phyloP scores from a whole-genome alignment of 2,797 vertebrate species.

The Champsocephalus gunnari region DNA sequence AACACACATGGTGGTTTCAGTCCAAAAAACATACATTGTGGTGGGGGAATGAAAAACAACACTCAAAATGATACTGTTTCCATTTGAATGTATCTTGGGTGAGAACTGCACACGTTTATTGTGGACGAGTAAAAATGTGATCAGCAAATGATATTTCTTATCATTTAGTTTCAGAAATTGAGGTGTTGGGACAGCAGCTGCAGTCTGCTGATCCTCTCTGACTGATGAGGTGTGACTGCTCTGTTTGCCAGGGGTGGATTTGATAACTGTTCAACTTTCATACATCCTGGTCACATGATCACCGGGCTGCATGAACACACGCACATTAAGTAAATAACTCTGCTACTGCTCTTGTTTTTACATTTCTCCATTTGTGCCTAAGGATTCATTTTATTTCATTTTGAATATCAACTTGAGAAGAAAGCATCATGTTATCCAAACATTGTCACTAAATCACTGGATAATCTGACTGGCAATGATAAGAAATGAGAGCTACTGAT shows the following conservation, averaged over 20 bases:
- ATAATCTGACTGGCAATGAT: not conserved
- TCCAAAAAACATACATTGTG: not conserved
- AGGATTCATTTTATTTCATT: not conserved
- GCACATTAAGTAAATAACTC: conserved; percentile 13
- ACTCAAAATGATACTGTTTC: not conserved
- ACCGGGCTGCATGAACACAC: conserved; percentile 18
- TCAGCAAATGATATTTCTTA: too few relatives aligned
- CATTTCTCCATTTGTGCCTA: not conserved
- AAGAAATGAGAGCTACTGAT: not conserved
- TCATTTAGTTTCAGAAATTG: not conserved
- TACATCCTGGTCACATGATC: conserved; percentile 82
- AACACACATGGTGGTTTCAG: not conserved
- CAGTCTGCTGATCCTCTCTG: conserved; percentile 12
- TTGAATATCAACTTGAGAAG: not conserved
- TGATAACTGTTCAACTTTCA: conserved; percentile 65
- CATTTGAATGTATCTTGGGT: not conserved
- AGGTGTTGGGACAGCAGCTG: conserved; percentile 6
- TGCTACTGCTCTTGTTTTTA: not conserved
- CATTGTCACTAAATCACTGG: not conserved
- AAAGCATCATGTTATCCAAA: not conserved
- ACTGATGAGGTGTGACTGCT: conserved; percentile 25
- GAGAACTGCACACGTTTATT: not conserved
- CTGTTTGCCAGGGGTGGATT: conserved; percentile 81
- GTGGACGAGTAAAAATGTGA: not conserved
- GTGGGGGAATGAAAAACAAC: not conserved